Conservation (phyloP, 2,888 invertebrate genomes). For the Dermolepida albohirtum region DNA sequence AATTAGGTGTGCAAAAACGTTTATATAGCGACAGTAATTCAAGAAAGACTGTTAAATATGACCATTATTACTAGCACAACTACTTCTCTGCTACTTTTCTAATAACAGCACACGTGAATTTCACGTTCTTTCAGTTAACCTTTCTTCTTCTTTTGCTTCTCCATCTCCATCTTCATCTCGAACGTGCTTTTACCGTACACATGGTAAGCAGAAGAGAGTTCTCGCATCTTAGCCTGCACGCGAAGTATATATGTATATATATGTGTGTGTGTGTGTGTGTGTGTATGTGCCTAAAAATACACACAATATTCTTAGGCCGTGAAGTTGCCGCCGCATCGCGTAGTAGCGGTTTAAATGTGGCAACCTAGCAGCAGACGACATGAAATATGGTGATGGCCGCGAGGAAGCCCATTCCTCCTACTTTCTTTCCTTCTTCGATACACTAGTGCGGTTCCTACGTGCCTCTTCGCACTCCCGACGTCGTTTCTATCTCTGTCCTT, state of each 20-base stretch:
- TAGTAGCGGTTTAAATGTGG: slow-evolving; percentile 56
- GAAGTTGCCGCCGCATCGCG: slow-evolving; percentile 38
- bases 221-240: too few relatives aligned
- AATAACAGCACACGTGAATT: slow-evolving; percentile 13
- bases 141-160: slow-evolving; percentile 15
- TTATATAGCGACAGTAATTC: too few relatives aligned
- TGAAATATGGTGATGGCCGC: slow-evolving; percentile 63
- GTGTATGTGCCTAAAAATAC: background rate
- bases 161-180: background rate
- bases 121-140: slow-evolving; percentile 26
- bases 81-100: background rate
- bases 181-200: slow-evolving; percentile 2
- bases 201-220: background rate
- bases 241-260: background rate
- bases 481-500: slow-evolving; percentile 4
- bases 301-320: slow-evolving; percentile 14
- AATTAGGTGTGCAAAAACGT: too few relatives aligned
- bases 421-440: slow-evolving; percentile 52
- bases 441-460: slow-evolving; percentile 43
- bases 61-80: too few relatives aligned
- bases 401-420: slow-evolving; percentile 61
- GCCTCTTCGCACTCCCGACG: slow-evolving; percentile 46
- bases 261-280: too few relatives aligned
- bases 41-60: too few relatives aligned
- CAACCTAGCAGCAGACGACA: slow-evolving; percentile 61